phyloP scores from a whole-genome alignment of 2,888 invertebrate genomes.

The Stomorhina lunata region DNA sequence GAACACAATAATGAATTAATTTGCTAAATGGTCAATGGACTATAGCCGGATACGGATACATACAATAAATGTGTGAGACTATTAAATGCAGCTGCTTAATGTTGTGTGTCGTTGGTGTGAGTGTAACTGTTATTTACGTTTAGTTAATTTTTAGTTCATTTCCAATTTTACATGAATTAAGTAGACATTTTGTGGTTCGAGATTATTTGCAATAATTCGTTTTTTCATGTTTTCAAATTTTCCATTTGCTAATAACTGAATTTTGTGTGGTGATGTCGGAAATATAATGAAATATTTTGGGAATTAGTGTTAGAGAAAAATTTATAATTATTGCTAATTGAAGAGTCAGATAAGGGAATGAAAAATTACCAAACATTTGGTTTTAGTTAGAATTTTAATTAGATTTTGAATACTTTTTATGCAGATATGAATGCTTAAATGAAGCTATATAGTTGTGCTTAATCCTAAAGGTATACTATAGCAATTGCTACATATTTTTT shows the following conservation, averaged over 20 bases:
- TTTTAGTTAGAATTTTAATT: no score
- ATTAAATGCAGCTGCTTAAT: background rate
- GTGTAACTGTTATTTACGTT: background rate
- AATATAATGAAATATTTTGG: background rate
- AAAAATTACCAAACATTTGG: no score
- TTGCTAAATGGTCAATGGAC: constrained; percentile 12
- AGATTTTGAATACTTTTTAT: no score
- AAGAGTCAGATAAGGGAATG: background rate
- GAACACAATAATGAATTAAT: constrained; percentile 31
- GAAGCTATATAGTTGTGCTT: no score
- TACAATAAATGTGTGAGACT: background rate
- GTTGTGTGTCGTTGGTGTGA: background rate
- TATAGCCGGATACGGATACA: background rate
- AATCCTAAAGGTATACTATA: no score
- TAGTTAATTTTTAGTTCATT: constrained; percentile 11
- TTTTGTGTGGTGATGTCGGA: background rate
- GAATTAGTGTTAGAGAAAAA: background rate
- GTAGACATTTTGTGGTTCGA: background rate
- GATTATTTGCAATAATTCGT: background rate
- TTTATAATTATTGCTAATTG: background rate
- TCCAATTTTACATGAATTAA: background rate
- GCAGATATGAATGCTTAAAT: no score
- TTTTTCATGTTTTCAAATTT: background rate
- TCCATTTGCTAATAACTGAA: background rate
- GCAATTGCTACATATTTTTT: no score